phyloP scores from a whole-genome alignment of 1,140 invertebrate species.

The Geopemphigus sp. region DNA sequence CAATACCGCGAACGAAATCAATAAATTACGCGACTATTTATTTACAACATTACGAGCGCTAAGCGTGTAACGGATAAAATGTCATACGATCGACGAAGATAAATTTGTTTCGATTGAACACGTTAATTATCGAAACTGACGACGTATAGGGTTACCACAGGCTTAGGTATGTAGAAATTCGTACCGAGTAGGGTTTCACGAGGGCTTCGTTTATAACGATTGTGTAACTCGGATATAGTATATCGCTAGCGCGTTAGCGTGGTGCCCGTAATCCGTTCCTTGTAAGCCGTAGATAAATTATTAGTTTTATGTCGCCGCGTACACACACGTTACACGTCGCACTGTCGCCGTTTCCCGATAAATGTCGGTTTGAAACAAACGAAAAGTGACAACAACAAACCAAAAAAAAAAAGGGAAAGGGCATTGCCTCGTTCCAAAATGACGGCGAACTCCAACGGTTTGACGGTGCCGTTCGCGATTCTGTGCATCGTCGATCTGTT shows the following conservation, averaged over 20 bases:
- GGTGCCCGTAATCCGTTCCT: not conserved
- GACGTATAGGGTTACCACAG: not conserved
- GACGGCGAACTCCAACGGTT: conserved; percentile 54
- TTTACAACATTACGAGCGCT: too few species aligned
- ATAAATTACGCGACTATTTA: too few species aligned
- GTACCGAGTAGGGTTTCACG: not conserved
- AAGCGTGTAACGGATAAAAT: too few species aligned
- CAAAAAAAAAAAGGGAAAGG: too few species aligned
- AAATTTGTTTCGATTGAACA: too few species aligned
- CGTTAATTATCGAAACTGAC: not conserved
- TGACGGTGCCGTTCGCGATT: conserved; percentile 68
- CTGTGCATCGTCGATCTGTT: conserved; percentile 77
- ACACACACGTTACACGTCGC: too few species aligned
- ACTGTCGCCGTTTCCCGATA: too few species aligned
- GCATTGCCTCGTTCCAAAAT: not conserved
- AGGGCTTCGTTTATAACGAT: conserved; percentile 14
- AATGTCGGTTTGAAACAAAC: not conserved
- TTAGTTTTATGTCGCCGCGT: too few species aligned
- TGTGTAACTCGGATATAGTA: conserved; percentile 3
- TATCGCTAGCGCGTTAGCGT: not conserved
- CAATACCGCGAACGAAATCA: too few species aligned
- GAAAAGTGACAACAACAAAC: too few species aligned
- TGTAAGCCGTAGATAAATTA: not conserved
- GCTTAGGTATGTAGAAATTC: not conserved
- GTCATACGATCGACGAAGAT: too few species aligned